Percentiles rank a stretch among this genome's conserved stretches.
phyloP scores from a whole-genome alignment of 2,888 invertebrate genomes.

The Corbicula japonica region DNA sequence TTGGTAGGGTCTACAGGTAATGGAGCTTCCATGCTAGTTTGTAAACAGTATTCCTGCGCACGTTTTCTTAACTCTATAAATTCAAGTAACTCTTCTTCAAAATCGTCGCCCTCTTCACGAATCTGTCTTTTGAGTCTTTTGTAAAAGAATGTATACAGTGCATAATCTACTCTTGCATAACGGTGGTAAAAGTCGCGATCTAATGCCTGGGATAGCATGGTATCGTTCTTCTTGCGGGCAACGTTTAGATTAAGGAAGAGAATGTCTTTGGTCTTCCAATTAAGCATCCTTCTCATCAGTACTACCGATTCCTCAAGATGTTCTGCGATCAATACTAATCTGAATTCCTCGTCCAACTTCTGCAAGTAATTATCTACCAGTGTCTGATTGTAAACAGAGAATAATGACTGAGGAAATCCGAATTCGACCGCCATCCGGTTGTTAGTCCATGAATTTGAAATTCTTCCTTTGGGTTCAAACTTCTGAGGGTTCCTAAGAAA shows the following conservation, averaged over 20 bases:
- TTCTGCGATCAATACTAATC: constrained; percentile 71
- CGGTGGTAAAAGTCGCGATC: constrained; percentile 54
- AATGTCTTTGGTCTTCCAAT: constrained; percentile 71
- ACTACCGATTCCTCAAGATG: constrained; percentile 74
- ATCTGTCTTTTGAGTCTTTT: constrained; percentile 50
- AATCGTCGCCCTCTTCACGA: constrained; percentile 53
- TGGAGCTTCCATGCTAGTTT: constrained; percentile 2
- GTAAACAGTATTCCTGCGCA: constrained; percentile 56
- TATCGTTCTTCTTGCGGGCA: constrained; percentile 52
- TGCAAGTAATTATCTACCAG: constrained; percentile 59
- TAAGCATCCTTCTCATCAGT: constrained; percentile 64
- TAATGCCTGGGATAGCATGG: constrained; percentile 37
- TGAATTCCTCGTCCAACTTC: constrained; percentile 67
- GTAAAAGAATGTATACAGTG: constrained; percentile 53
- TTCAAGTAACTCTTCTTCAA: constrained; percentile 58
- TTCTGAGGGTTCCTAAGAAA: constrained; percentile 56
- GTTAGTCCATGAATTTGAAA: constrained; percentile 54
- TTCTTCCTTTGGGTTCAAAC: constrained; percentile 53
- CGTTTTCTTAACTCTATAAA: constrained; percentile 55
- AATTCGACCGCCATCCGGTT: constrained; percentile 70
- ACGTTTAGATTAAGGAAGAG: constrained; percentile 63
- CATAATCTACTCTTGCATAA: constrained; percentile 54
- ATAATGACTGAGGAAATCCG: constrained; percentile 60
- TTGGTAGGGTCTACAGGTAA: constrained; percentile 27
- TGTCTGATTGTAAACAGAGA: constrained; percentile 34